A percentile compares a stretch with the other conserved stretches of the same genome.
These are phyloP conservation scores for Drosophila falleni DNA, from an alignment of 2,888 invertebrate genomes.

Conservation along the genomic window DNA sequence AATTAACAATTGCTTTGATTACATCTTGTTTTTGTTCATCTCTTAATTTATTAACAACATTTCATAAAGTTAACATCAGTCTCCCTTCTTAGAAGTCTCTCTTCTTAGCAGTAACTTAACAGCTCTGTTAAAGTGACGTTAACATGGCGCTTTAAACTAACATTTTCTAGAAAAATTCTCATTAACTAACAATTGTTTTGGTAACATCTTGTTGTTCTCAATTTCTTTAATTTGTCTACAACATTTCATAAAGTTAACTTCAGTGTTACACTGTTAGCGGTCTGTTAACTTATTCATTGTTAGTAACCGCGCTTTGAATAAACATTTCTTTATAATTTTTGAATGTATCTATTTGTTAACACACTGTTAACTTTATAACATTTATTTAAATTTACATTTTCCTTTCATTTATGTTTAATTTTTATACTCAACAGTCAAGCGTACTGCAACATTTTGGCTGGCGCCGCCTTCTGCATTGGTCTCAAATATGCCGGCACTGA, in stretches of 20 bases:
- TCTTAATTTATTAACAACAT: no score
- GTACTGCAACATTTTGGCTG: slow-evolving; percentile 97
- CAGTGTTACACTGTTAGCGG: neutral
- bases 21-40: no score
- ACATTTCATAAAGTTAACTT: no score
- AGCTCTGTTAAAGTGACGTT: neutral
- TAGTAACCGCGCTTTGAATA: neutral
- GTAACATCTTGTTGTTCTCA: no score
- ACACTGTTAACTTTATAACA: neutral
- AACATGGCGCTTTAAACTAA: neutral
- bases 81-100: no score
- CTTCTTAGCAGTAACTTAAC: neutral
- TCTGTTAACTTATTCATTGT: neutral
- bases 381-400: neutral
- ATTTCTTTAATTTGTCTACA: no score
- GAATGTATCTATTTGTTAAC: no score
- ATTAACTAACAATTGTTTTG: no score
- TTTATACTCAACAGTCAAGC: slow-evolving; percentile 90
- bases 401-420: neutral
- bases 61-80: no score
- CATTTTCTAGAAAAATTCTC: no score
- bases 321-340: neutral
- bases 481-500: slow-evolving; percentile 97
- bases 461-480: slow-evolving; percentile 97
- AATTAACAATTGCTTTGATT: no score